Percentiles rank a stretch among this genome's conserved stretches.
phyloP scores from a whole-genome alignment of 2,113 vertebrate genomes.

The Ctenodactylus gundi region DNA sequence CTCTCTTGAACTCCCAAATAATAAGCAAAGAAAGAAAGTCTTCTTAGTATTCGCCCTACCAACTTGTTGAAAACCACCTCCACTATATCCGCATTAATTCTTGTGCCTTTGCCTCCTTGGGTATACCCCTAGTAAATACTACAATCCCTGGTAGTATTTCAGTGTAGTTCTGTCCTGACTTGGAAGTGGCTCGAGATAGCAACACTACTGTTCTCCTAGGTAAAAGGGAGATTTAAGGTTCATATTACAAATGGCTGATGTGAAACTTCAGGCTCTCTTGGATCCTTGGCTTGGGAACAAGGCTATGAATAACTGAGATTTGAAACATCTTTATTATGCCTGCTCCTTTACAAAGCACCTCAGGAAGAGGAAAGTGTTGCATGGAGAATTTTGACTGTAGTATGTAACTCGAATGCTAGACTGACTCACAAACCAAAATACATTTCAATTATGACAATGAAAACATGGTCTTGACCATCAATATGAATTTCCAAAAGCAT shows the following conservation, averaged over 20 bases:
- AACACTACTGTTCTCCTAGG: slow-evolving; percentile 25
- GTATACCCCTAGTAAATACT: not conserved
- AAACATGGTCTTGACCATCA: not conserved
- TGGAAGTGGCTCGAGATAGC: not conserved
- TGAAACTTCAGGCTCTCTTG: slow-evolving; percentile 49
- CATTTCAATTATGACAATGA: not conserved
- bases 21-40: not conserved
- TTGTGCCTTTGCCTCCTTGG: not conserved
- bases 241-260: slow-evolving; percentile 25
- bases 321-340: not conserved
- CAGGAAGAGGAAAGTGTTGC: not conserved
- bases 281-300: slow-evolving; percentile 20
- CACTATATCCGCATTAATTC: not conserved
- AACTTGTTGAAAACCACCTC: not conserved
- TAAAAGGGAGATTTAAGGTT: not conserved
- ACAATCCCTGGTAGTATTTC: not conserved
- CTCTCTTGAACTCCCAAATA: not conserved
- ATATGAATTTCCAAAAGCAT: not conserved
- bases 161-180: not conserved
- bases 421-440: not conserved
- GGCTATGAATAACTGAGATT: slow-evolving; percentile 29
- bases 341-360: not conserved
- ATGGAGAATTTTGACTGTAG: not conserved
- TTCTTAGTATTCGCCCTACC: not conserved
- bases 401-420: not conserved